Evolutionary conservation across 2,797 vertebrate genomes (phyloP), one percentile per base, ranked within the genome.

Genomic region (Linurgus olivaceus): DNA sequence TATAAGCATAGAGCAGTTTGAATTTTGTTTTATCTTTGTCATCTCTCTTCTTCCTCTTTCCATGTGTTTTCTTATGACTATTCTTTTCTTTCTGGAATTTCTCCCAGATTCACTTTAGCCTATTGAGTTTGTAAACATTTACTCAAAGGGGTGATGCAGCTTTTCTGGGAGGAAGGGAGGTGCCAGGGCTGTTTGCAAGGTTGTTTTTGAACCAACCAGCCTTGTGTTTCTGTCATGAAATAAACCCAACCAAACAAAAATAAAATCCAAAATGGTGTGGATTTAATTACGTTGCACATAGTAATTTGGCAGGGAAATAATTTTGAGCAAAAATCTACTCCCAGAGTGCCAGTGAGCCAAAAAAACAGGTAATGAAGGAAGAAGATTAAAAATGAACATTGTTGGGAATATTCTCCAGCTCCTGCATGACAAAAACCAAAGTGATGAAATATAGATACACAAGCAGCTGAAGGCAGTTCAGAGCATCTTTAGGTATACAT

Each of bases 371-470:
- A 86, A 86, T 79, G 79, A 94, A 86, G 79, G 77, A 83, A 88
- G 58, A 57, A 68, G 72, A 73, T 75, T 67, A 74, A 86, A 94
- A 86, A 74, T 88, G 3, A 51, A 61, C 13, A 11, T 77, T 55
- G 44, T 48, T 80, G 70, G 59, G 71, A 88, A 79, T 87, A 71
- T 95, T 67, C 84, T 81, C 86, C 37, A 63, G 74, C 67, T 85
- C 75, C 51, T 81, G 50, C 83, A 67, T 72, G 82, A 90, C 89
- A 94, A 94, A 89, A 95, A 42, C 42, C 20, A 5, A 55, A 67
- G 67, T 84, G 78, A 93, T 81, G 73, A 95, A 94, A 88, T 76
- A 88, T 24, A 96, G 93, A 87, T 17, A 17, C n/a, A 25, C 7
- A 74, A 76, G 85, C 86, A 61, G 50, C 58, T 38, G 63, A 70